Conservation (phyloP, 2,888 invertebrate species). For the Erebia epiphron region DNA sequence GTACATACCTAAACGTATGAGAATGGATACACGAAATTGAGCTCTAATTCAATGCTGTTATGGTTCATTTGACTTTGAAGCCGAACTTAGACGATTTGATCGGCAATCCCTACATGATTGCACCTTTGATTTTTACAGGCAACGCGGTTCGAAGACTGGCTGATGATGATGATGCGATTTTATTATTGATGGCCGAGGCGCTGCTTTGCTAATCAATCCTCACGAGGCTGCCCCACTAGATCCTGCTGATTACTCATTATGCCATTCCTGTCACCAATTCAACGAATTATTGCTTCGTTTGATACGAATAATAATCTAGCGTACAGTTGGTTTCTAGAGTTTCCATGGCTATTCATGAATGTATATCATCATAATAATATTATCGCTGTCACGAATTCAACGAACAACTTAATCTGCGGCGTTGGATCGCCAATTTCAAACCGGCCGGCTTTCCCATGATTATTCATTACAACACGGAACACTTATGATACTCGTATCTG, state of each 20-base stretch:
- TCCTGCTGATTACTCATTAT: neutral
- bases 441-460: neutral
- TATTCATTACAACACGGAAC: neutral
- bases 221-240: neutral
- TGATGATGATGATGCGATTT: no score
- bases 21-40: no score
- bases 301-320: neutral
- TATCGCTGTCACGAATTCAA: slow-evolving; percentile 7
- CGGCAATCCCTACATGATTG: no score
- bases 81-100: no score
- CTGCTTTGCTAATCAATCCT: no score
- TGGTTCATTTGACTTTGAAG: no score
- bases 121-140: no score
- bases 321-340: neutral
- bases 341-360: slow-evolving; percentile 4
- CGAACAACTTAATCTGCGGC: slow-evolving; percentile 4
- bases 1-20: no score
- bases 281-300: neutral
- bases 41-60: no score
- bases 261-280: neutral
- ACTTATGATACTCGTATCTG: neutral
- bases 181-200: no score
- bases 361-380: neutral
- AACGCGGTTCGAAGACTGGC: no score
- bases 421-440: neutral